These are phyloP conservation scores for Andrena haemorrhoa DNA, from an alignment of 2,888 invertebrate genomes.

Conservation along the genomic window DNA sequence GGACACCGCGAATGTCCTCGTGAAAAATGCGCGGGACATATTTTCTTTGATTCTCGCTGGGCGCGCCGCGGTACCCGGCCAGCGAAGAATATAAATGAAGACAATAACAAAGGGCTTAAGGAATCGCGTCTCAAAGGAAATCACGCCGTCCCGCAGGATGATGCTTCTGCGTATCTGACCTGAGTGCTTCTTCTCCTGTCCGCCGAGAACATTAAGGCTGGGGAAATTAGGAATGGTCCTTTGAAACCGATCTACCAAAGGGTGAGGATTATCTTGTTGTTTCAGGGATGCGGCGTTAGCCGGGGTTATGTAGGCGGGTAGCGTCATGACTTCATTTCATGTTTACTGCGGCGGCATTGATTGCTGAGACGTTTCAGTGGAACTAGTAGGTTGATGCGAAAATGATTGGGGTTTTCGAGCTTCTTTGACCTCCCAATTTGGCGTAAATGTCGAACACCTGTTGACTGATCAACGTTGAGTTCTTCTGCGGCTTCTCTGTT, in stretches of 20 bases:
- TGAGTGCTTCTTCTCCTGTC: not conserved
- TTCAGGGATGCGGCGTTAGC: not conserved
- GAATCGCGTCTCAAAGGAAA: constrained; percentile 68
- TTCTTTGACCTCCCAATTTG: too few relatives aligned
- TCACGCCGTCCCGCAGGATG: constrained; percentile 42
- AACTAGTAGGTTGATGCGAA: too few relatives aligned
- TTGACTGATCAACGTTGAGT: too few relatives aligned
- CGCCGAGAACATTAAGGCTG: not conserved
- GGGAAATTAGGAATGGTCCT: constrained; percentile 1
- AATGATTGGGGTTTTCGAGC: too few relatives aligned
- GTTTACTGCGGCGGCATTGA: not conserved
- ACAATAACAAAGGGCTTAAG: constrained; percentile 60
- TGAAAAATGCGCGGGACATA: constrained; percentile 43
- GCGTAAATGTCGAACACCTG: too few relatives aligned
- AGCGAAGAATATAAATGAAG: constrained; percentile 56
- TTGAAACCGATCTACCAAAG: not conserved
- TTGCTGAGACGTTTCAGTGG: too few relatives aligned
- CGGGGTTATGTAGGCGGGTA: too few relatives aligned
- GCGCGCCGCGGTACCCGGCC: constrained; percentile 1
- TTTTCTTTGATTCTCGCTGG: constrained; percentile 29
- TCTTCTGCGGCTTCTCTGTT: too few relatives aligned
- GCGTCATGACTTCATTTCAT: too few relatives aligned
- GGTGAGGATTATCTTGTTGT: not conserved
- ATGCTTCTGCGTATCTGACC: constrained; percentile 41
- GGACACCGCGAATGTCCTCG: constrained; percentile 41